Percentiles rank a stretch among this genome's conserved stretches.
Evolutionary conservation across 2,797 vertebrate genomes (phyloP).

Genomic region (Myotis pilosus): DNA sequence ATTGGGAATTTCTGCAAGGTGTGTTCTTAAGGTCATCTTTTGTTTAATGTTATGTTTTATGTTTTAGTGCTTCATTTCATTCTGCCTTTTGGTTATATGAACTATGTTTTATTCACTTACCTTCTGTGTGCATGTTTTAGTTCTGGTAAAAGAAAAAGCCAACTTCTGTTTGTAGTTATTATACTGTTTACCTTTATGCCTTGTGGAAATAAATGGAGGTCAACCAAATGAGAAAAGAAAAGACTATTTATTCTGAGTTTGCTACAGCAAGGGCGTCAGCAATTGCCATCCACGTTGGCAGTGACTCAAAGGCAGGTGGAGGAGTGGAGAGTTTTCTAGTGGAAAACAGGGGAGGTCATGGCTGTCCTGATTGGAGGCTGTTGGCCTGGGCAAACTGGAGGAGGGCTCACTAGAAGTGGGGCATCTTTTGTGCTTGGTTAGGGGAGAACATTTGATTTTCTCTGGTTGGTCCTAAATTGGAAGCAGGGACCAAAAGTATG

Average conservation of each 20-base stretch:
- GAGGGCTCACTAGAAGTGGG: accelerated
- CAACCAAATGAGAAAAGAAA: not conserved
- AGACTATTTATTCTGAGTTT: not conserved
- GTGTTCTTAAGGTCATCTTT: constrained; percentile 32
- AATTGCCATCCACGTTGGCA: accelerated
- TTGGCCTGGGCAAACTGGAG: not conserved
- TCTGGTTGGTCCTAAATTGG: not conserved
- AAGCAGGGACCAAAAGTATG: not conserved
- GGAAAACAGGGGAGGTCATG: too few species aligned
- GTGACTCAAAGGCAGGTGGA: too few species aligned
- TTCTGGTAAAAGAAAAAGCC: not conserved
- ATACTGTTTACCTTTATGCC: not conserved
- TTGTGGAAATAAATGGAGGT: not conserved
- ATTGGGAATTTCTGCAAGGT: not conserved
- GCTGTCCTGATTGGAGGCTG: accelerated
- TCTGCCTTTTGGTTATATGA: constrained; percentile 7
- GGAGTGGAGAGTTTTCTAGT: not conserved
- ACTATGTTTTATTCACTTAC: not conserved
- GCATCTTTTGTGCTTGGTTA: accelerated
- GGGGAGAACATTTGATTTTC: not conserved
- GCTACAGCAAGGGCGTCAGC: not conserved
- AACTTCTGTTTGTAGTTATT: not conserved
- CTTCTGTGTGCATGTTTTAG: not conserved
- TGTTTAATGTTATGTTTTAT: constrained; percentile 42
- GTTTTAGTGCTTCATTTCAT: constrained; percentile 9